Percentiles rank a stretch among this genome's conserved stretches.
These are phyloP conservation scores for Gavialis gangeticus DNA, from an alignment of 2,113 vertebrate species.

Conservation along the genomic window DNA sequence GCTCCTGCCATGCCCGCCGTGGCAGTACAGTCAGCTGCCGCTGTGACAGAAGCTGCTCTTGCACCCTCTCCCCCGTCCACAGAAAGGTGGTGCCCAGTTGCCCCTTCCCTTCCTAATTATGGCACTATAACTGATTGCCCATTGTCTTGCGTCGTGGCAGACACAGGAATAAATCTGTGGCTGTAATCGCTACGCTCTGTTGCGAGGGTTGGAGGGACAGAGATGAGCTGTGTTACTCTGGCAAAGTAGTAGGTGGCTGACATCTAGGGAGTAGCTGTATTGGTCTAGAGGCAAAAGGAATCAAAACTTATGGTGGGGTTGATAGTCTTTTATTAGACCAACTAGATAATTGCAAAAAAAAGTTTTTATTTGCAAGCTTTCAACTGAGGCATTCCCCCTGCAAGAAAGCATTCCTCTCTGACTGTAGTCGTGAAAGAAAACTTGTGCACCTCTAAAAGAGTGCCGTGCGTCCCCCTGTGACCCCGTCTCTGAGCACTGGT, in stretches of 20 bases:
- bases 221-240: not conserved
- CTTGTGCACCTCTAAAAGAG: not conserved
- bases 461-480: not conserved
- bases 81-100: too few relatives aligned
- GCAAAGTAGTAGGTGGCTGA: not conserved
- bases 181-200: not conserved
- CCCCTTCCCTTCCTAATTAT: too few relatives aligned
- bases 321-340: too few relatives aligned
- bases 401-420: rapidly evolving
- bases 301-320: too few relatives aligned
- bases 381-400: not conserved
- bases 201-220: not conserved
- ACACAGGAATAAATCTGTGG: not conserved
- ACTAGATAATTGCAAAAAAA: too few relatives aligned
- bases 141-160: not conserved
- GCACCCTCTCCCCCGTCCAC: too few relatives aligned
- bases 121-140: constrained; percentile 12
- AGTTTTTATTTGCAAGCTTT: too few relatives aligned
- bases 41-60: too few relatives aligned
- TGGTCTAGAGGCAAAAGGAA: too few relatives aligned
- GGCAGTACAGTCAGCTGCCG: too few relatives aligned
- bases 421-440: rapidly evolving
- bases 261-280: not conserved
- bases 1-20: too few relatives aligned
- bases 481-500: not conserved